phyloP scores from a whole-genome alignment of 2,888 invertebrate genomes.

The Mayetiola destructor region DNA sequence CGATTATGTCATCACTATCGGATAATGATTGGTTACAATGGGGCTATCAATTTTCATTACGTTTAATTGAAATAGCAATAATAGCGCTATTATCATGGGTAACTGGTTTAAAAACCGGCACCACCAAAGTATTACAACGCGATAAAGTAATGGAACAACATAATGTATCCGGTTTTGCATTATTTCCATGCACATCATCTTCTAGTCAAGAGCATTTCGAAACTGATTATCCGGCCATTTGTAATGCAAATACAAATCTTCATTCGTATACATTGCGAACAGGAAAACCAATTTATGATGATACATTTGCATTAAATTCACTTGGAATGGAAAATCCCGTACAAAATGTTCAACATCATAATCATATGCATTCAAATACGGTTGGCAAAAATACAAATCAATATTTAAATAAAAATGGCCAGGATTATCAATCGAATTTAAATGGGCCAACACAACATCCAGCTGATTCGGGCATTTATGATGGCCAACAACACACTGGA shows the following conservation, averaged over 20 bases:
- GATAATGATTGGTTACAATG: constrained; percentile 80
- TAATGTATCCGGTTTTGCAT: constrained; percentile 58
- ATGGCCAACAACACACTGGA: constrained; percentile 21
- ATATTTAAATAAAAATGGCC: not conserved
- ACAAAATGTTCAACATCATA: constrained; percentile 26
- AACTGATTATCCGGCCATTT: constrained; percentile 71
- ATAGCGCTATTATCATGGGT: constrained; percentile 77
- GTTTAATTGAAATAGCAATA: constrained; percentile 75
- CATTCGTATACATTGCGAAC: constrained; percentile 68
- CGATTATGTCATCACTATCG: constrained; percentile 24
- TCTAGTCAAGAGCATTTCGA: constrained; percentile 75
- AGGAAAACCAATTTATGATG: constrained; percentile 62
- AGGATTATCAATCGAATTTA: constrained; percentile 5
- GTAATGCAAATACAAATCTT: constrained; percentile 71
- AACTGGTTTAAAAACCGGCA: constrained; percentile 53
- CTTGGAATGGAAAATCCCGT: constrained; percentile 22
- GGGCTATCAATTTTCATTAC: constrained; percentile 76
- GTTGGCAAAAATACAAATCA: not conserved
- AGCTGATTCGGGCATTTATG: constrained; percentile 24
- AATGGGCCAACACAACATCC: constrained; percentile 8
- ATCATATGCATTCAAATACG: constrained; percentile 15
- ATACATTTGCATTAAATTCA: constrained; percentile 43
- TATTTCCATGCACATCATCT: constrained; percentile 68
- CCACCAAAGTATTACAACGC: constrained; percentile 44
- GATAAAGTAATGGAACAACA: constrained; percentile 51